Evolutionary conservation across 1,140 invertebrate species (phyloP).

Genomic region (Eciton burchellii): DNA sequence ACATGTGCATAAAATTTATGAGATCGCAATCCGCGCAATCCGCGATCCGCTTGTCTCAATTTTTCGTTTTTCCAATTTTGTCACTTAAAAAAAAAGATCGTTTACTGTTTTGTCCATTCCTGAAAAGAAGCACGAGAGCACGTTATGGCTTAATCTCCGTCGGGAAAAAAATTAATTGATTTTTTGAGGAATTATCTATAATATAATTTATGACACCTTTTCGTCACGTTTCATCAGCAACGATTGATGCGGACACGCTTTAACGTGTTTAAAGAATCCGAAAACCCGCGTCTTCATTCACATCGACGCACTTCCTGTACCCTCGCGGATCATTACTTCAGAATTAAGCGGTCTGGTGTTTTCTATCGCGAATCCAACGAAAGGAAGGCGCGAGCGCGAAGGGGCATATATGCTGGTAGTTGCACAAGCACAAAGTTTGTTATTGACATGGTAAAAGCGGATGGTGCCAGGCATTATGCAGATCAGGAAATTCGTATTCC

Average conservation of each 20-base stretch:
- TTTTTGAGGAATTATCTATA: not conserved
- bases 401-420: conserved; percentile 39
- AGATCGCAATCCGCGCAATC: too few relatives aligned
- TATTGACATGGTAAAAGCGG: conserved; percentile 63
- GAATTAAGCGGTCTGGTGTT: conserved; percentile 34
- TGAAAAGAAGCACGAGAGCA: not conserved
- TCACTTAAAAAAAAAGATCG: too few relatives aligned
- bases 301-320: conserved; percentile 14
- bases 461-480: conserved; percentile 67
- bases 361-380: conserved; percentile 6
- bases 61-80: too few relatives aligned
- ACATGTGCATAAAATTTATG: too few relatives aligned
- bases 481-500: conserved; percentile 71
- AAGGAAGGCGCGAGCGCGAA: not conserved
- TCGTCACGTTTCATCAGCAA: not conserved
- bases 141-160: not conserved
- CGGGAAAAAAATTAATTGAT: not conserved
- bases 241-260: not conserved
- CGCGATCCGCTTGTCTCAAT: too few relatives aligned
- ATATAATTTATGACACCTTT: conserved; percentile 12
- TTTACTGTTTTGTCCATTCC: not conserved
- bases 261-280: conserved; percentile 25
- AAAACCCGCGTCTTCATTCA: conserved; percentile 26
- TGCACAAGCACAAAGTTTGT: conserved; percentile 69
- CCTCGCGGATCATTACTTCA: conserved; percentile 43